Evolutionary conservation across 30 jellyfish, hydroid and myxozoan genomes (phyloP).

Genomic region (Turritopsis rubra): DNA sequence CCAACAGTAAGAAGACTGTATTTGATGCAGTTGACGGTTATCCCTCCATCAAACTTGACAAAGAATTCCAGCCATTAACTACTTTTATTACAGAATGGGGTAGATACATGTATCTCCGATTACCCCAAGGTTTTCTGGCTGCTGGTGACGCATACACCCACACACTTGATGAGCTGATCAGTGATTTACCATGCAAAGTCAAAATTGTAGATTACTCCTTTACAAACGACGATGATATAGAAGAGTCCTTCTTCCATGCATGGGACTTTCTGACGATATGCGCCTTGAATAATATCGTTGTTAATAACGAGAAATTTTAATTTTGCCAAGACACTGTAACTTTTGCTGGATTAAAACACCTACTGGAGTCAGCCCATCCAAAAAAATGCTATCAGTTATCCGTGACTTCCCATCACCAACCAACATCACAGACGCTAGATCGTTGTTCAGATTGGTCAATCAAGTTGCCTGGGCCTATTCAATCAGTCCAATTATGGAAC

Average conservation of each 20-base stretch:
- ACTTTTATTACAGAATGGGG: slow-evolving; percentile 13
- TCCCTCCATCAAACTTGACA: slow-evolving; percentile 26
- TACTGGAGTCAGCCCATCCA: slow-evolving; percentile 6
- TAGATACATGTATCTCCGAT: background rate
- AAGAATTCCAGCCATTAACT: background rate
- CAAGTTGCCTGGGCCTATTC: slow-evolving; percentile 14
- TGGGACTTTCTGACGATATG: background rate
- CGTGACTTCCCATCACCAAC: background rate
- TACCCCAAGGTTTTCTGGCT: slow-evolving; percentile 28
- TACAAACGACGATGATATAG: background rate
- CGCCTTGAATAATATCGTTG: background rate
- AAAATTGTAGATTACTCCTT: slow-evolving; percentile 12
- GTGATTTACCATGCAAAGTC: background rate
- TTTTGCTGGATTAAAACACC: slow-evolving; percentile 17
- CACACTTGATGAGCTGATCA: slow-evolving; percentile 29
- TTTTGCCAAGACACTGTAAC: background rate
- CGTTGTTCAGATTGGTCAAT: background rate
- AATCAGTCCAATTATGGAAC: background rate
- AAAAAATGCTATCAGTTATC: slow-evolving; percentile 2
- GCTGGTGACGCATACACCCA: slow-evolving; percentile 36
- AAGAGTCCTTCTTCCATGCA: background rate
- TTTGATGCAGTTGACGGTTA: slow-evolving; percentile 26
- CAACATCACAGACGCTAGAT: background rate
- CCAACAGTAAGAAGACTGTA: background rate
- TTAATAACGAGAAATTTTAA: background rate